Evolutionary conservation across 2,113 vertebrate species (phyloP).

Genomic region (Clupea harengus): DNA sequence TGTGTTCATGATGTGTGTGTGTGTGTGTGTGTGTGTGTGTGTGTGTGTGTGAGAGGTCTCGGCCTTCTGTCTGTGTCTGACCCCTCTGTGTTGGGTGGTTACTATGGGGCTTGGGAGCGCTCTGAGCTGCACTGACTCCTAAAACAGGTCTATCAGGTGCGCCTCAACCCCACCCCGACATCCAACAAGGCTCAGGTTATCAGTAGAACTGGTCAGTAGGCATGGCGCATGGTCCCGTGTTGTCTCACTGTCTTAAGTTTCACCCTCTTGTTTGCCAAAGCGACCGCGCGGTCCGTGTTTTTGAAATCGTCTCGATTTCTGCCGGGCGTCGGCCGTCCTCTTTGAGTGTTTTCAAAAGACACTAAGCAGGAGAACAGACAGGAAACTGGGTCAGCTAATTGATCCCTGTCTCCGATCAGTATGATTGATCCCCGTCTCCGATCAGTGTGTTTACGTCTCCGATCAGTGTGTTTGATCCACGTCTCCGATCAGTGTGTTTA

Average conservation of each 20-base stretch:
- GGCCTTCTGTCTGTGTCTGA: neutral
- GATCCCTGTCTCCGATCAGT: no score
- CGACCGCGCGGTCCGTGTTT: conserved; percentile 28
- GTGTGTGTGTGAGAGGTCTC: no score
- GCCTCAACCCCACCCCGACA: neutral
- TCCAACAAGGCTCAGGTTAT: neutral
- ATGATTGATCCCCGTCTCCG: no score
- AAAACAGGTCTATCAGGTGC: conserved; percentile 18
- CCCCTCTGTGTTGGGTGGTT: conserved; percentile 34
- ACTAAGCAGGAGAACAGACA: conserved; percentile 5
- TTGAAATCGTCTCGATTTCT: conserved; percentile 41
- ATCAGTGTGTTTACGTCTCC: no score
- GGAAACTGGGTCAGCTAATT: conserved; percentile 52
- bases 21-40: no score
- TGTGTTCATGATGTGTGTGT: neutral
- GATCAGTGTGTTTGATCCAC: no score
- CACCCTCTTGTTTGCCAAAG: no score
- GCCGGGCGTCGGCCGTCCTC: conserved; percentile 36
- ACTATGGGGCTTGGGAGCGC: conserved; percentile 18
- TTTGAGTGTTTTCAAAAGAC: conserved; percentile 35
- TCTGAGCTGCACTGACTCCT: neutral
- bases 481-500: no score
- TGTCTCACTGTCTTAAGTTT: no score
- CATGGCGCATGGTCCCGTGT: neutral
- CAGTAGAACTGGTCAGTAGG: neutral